Percentiles rank a stretch among this genome's conserved stretches.
Evolutionary conservation across 2,797 vertebrate genomes (phyloP).

Genomic region (Lycodopsis pacificus): DNA sequence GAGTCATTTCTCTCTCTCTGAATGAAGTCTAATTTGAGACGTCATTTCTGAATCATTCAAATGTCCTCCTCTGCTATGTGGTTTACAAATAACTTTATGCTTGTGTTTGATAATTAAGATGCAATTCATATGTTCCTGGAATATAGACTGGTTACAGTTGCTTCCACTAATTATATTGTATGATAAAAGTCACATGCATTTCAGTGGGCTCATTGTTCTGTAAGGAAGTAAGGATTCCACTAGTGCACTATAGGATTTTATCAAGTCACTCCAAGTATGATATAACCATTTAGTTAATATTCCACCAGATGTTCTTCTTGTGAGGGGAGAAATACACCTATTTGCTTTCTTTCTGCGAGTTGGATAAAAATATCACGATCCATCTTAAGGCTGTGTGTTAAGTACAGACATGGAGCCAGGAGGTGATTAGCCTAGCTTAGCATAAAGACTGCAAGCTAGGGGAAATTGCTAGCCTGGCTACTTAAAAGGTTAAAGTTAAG

Average conservation of each 20-base stretch:
- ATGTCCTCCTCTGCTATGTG: not conserved
- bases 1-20: not conserved
- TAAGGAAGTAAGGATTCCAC: not conserved
- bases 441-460: not conserved
- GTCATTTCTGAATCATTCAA: not conserved
- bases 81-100: not conserved
- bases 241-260: not conserved
- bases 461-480: not conserved
- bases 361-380: no score
- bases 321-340: not conserved
- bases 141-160: not conserved
- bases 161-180: not conserved
- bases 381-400: not conserved
- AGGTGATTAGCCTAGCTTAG: not conserved
- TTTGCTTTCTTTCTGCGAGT: no score
- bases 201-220: not conserved
- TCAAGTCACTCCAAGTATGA: not conserved
- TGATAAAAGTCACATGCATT: not conserved
- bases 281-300: not conserved
- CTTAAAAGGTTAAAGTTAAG: no score
- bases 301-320: not conserved
- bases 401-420: not conserved
- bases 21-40: slow-evolving; percentile 13
- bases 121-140: not conserved
- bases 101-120: not conserved